Base-by-base conservation (phyloP, 2,888 invertebrate species). In the Dicyrtoma fusca region DNA sequence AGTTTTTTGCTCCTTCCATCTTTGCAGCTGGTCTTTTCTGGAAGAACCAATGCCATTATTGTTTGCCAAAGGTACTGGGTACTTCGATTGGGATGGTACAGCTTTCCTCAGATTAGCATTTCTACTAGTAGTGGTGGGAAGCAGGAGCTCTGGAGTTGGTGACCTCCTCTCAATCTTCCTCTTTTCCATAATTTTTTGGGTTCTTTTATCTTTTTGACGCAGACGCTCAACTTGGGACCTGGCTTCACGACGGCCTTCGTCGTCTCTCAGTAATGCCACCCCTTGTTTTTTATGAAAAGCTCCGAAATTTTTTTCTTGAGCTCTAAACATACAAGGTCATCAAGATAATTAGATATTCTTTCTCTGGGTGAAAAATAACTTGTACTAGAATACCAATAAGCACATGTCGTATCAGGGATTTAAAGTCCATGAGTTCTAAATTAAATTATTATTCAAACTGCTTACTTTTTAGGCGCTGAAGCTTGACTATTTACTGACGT, bases 1-100 rank as follows among this genome's bases (percentile, higher is more conserved):
- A 23, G 66, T 72, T 34, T 78, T 78, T 62, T 78, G 75, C 44
- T 72, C 68, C 17, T 76, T 78, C 78, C 78, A 78, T 17, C 73
- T 65, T 11, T 64, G 57, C 8, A 78, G 25, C 42, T 75, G 70
- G 6, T 76, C 76, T 10, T 62, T 57, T 26, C 78, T 59, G 14
- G 72, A 26, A 44, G 51, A 64, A 2, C n/a, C 21, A 6, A 70
- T 19, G 14, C 61, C 6, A 13, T 51, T 19, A 55, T 17, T 19
- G 21, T 53, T 53, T 19, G 53, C 21, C 14, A 17, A 17, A 53
- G 21, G 34, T 5, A 34, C 34, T 34, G 34, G 8, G 8, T 34
- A 8, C 34, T 34, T 3, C 34, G 34, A 3, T 34, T 34, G 34
- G 34, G 34, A 5, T 8, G 34, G 8, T 34, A 5, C 4, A 34